Conservation (phyloP, 2,113 vertebrate species). For the Elanoides forficatus region DNA sequence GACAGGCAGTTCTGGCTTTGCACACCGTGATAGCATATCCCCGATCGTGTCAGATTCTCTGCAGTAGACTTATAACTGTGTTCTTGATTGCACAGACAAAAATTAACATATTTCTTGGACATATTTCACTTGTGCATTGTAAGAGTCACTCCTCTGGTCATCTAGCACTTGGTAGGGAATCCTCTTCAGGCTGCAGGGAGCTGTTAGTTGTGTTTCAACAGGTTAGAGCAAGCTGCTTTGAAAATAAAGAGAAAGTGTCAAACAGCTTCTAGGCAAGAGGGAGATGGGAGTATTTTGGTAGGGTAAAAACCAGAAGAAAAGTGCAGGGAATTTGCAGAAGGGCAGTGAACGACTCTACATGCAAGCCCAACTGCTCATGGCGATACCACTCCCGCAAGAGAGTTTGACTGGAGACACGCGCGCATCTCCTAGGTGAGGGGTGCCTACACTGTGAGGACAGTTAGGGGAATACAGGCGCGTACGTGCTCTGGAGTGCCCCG, state of each 20-base stretch:
- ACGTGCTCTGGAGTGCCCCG: not conserved
- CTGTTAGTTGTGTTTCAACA: not conserved
- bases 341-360: not conserved
- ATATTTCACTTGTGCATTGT: not conserved
- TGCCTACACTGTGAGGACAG: not conserved
- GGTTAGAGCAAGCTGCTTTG: not conserved
- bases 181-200: not conserved
- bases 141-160: not conserved
- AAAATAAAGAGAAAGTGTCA: not conserved
- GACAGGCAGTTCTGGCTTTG: not conserved
- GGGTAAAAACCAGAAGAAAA: not conserved
- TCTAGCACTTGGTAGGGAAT: not conserved
- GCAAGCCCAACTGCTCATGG: not conserved
- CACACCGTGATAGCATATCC: too few relatives aligned
- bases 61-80: not conserved
- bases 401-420: not conserved
- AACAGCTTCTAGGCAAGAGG: not conserved
- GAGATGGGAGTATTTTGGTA: not conserved
- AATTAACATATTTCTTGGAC: not conserved
- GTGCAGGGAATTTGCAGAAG: not conserved
- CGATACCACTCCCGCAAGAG: not conserved
- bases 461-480: too few relatives aligned
- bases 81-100: not conserved
- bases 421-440: not conserved
- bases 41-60: not conserved